Conservation (phyloP, 2,888 invertebrate genomes). For the Eurytoma adleriae region DNA sequence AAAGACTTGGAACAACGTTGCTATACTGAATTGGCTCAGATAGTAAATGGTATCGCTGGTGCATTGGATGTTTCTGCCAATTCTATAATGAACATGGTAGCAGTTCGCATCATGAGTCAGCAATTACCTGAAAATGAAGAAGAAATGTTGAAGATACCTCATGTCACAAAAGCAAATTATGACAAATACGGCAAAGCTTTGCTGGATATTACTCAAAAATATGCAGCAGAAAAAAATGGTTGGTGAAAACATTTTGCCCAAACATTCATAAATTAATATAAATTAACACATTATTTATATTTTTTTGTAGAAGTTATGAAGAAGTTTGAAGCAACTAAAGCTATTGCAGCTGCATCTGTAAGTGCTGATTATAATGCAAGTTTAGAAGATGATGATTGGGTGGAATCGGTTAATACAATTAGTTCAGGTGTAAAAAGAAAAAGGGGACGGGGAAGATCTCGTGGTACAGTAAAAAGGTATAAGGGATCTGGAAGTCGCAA, state of each 20-base stretch:
- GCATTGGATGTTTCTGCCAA: conserved; percentile 77
- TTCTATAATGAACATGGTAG: conserved; percentile 78
- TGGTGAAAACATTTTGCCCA: conserved; percentile 8
- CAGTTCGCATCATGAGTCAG: conserved; percentile 83
- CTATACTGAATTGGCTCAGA: conserved; percentile 78
- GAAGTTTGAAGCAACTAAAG: conserved; percentile 16
- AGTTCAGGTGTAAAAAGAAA: conserved; percentile 19
- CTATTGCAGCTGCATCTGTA: conserved; percentile 21
- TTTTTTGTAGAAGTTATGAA: conserved; percentile 17
- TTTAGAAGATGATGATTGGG: conserved; percentile 41
- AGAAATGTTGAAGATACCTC: conserved; percentile 89
- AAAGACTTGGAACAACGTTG: conserved; percentile 77
- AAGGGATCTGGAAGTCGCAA: conserved; percentile 33
- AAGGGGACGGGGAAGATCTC: conserved; percentile 12
- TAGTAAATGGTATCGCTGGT: conserved; percentile 78
- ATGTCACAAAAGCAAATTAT: conserved; percentile 91
- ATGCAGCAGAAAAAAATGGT: conserved; percentile 80
- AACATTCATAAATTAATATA: background rate
- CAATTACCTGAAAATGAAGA: conserved; percentile 84
- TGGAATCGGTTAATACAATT: conserved; percentile 15
- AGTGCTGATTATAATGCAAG: conserved; percentile 18
- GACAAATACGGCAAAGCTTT: conserved; percentile 89
- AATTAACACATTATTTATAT: background rate
- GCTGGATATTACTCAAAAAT: conserved; percentile 86
- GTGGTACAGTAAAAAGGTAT: conserved; percentile 19